These are phyloP conservation scores for Neotoma lepida DNA, from an alignment of 2,113 vertebrate species.

Conservation along the genomic window DNA sequence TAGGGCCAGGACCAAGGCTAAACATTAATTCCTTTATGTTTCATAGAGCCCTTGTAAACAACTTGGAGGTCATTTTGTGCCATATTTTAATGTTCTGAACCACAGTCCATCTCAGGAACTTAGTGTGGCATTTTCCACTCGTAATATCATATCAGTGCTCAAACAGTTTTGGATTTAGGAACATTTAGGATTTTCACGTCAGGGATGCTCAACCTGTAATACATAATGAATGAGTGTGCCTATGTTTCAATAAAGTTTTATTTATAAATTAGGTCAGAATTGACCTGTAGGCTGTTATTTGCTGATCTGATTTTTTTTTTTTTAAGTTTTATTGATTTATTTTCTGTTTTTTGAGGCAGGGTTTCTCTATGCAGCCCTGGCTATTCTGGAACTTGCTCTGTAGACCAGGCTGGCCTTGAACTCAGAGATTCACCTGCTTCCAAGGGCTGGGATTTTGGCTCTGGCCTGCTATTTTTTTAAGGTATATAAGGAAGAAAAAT, in stretches of 20 bases:
- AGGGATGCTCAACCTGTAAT: background rate
- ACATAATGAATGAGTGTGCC: background rate
- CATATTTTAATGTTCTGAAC: background rate
- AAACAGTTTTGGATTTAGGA: background rate
- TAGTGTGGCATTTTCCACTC: background rate
- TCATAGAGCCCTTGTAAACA: background rate
- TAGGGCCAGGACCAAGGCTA: background rate
- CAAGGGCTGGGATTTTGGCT: background rate
- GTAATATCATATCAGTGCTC: background rate
- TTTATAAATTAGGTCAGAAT: slow-evolving; percentile 16
- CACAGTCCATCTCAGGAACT: background rate
- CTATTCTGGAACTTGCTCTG: background rate
- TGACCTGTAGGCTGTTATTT: background rate
- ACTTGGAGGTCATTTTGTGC: background rate
- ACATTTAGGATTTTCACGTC: background rate
- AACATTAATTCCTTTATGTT: background rate
- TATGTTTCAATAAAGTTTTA: slow-evolving; percentile 38
- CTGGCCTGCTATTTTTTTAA: background rate
- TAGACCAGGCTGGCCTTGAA: background rate
- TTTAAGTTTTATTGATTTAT: background rate
- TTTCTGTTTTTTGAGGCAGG: background rate
- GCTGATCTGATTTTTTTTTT: background rate
- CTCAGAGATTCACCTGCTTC: background rate
- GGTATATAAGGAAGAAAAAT: slow-evolving; percentile 13
- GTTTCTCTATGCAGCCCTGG: background rate